Evolutionary conservation across 2,113 vertebrate species (phyloP).

Genomic region (Seriola rivoliana): DNA sequence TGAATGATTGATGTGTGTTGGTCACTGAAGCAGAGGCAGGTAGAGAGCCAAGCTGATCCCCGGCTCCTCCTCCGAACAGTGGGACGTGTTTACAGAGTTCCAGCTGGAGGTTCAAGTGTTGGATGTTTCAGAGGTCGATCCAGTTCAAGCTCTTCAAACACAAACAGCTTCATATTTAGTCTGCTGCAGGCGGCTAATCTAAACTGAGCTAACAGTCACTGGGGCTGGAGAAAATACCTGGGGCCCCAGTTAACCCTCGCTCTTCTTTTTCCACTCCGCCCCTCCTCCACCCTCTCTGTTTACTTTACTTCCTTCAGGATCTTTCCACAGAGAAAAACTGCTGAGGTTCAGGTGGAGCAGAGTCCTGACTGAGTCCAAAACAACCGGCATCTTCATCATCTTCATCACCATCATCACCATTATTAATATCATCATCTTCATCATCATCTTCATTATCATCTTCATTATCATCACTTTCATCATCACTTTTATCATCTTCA

Average conservation of each 20-base stretch:
- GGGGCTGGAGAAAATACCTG: slow-evolving; percentile 57
- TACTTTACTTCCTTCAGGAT: slow-evolving; percentile 51
- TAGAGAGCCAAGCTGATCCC: too few relatives aligned
- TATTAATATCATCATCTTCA: not conserved
- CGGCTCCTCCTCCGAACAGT: too few relatives aligned
- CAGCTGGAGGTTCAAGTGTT: slow-evolving; percentile 6
- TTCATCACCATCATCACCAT: not conserved
- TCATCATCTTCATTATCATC: not conserved
- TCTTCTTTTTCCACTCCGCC: slow-evolving; percentile 43
- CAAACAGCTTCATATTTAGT: slow-evolving; percentile 57
- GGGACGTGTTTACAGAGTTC: slow-evolving; percentile 19
- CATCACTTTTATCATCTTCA: too few relatives aligned
- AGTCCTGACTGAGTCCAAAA: not conserved
- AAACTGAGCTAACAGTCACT: slow-evolving; percentile 28
- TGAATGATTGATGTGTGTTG: too few relatives aligned
- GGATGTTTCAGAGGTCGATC: not conserved
- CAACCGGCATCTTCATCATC: not conserved
- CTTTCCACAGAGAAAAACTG: slow-evolving; percentile 6
- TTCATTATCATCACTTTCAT: too few relatives aligned
- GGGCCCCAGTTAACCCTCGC: slow-evolving; percentile 55
- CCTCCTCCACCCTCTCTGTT: slow-evolving; percentile 44
- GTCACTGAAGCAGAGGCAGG: too few relatives aligned
- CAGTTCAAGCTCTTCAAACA: slow-evolving; percentile 44
- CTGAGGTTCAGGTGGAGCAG: slow-evolving; percentile 3
- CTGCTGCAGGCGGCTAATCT: slow-evolving; percentile 48